Conservation (phyloP, 2,888 invertebrate species). For the Cheilosia vulpina region DNA sequence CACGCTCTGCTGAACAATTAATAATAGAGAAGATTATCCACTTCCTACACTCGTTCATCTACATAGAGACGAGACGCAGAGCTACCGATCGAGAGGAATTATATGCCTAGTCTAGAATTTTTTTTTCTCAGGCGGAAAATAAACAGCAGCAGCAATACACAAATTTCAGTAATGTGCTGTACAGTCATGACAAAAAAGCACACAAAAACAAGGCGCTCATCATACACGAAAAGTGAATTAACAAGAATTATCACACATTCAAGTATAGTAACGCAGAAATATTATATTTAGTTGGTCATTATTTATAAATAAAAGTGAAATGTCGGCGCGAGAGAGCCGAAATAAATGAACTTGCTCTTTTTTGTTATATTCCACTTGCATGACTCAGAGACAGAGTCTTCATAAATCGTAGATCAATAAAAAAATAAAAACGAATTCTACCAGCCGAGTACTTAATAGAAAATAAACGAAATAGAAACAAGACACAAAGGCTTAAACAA, state of each 20-base stretch:
- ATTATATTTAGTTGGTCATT: constrained; percentile 40
- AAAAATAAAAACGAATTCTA: constrained; percentile 10
- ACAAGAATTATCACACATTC: background rate
- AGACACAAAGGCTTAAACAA: constrained; percentile 22
- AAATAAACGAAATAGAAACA: constrained; percentile 13
- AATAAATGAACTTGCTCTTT: constrained; percentile 18
- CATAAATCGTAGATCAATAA: constrained; percentile 23
- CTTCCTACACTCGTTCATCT: constrained; percentile 47
- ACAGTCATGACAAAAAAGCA: background rate
- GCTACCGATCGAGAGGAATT: too few relatives aligned
- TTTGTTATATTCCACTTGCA: background rate
- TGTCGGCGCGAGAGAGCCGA: constrained; percentile 5
- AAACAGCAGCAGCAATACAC: background rate
- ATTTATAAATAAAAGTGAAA: constrained; percentile 59
- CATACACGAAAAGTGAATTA: constrained; percentile 7
- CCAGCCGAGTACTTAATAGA: constrained; percentile 9
- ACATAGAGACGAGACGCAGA: background rate
- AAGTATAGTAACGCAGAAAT: background rate
- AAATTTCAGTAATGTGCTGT: background rate
- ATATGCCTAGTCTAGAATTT: too few relatives aligned
- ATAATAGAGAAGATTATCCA: constrained; percentile 61
- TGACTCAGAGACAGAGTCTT: constrained; percentile 50
- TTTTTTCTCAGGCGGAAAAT: constrained; percentile 9
- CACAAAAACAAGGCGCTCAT: background rate
- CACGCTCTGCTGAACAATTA: constrained; percentile 56